Conservation (phyloP, 1,140 invertebrate species). For the Trichogramma pretiosum region DNA sequence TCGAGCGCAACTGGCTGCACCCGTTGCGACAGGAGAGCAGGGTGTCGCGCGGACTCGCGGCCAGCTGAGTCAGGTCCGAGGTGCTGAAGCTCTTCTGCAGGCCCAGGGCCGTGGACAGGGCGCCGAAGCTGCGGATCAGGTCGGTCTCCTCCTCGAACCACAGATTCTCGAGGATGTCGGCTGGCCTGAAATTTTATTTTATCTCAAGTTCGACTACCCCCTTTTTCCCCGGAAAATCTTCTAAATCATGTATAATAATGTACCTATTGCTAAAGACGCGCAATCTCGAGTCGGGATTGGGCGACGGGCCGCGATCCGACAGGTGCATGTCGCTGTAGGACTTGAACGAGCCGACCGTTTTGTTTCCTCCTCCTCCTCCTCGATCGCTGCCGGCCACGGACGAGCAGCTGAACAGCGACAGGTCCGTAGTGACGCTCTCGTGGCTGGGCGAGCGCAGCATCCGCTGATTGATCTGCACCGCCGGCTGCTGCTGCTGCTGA, state of each 20-base stretch:
- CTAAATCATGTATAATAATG: conserved; percentile 3
- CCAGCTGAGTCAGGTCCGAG: conserved; percentile 58
- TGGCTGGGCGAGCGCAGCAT: conserved; percentile 71
- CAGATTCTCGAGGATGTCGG: conserved; percentile 55
- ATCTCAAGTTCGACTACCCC: not conserved
- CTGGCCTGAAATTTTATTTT: conserved; percentile 38
- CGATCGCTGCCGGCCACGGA: conserved; percentile 61
- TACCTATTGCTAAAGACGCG: conserved; percentile 38
- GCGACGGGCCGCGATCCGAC: conserved; percentile 54
- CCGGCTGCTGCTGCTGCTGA: conserved; percentile 46
- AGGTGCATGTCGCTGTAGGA: conserved; percentile 47
- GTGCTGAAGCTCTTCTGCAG: conserved; percentile 75
- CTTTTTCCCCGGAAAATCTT: not conserved
- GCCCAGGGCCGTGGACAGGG: conserved; percentile 66
- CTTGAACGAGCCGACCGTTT: conserved; percentile 53
- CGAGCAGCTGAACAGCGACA: conserved; percentile 71
- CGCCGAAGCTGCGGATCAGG: conserved; percentile 67
- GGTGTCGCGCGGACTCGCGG: conserved; percentile 40
- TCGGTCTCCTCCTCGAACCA: conserved; percentile 72
- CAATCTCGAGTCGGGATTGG: conserved; percentile 54
- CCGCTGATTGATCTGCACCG: conserved; percentile 47
- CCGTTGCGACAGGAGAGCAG: no score
- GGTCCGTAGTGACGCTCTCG: conserved; percentile 72
- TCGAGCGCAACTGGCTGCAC: conserved; percentile 39
- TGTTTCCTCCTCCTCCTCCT: conserved; percentile 46